phyloP scores from a whole-genome alignment of 1,140 invertebrate species.

The Drosophila lacteicornis region DNA sequence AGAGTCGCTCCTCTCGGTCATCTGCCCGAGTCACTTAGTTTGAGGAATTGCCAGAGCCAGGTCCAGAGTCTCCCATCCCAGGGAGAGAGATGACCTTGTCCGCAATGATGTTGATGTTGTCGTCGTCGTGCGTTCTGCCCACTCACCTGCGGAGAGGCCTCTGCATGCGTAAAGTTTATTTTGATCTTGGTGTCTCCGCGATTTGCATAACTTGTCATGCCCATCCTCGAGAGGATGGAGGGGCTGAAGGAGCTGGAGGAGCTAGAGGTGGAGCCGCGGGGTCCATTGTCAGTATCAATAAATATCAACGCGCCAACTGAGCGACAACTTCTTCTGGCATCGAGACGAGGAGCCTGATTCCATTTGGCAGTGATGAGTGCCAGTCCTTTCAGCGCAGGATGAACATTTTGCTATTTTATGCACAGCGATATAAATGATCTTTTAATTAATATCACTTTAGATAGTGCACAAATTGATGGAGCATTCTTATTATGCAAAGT shows the following conservation, averaged over 20 bases:
- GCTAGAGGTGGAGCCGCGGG: conserved; percentile 12
- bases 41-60: conserved; percentile 41
- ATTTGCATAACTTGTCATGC: conserved; percentile 83
- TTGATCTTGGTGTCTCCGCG: conserved; percentile 81
- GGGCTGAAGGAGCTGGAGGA: not conserved
- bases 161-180: conserved; percentile 77
- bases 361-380: conserved; percentile 76
- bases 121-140: conserved; percentile 62
- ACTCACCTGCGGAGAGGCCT: conserved; percentile 57
- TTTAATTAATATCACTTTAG: conserved; percentile 84
- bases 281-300: conserved; percentile 82
- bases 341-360: conserved; percentile 50
- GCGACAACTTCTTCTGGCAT: conserved; percentile 73
- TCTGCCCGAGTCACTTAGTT: conserved; percentile 54
- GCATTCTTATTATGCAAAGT: conserved; percentile 84
- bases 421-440: conserved; percentile 84
- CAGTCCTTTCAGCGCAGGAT: conserved; percentile 74
- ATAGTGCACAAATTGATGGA: conserved; percentile 81
- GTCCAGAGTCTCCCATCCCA: not conserved
- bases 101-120: conserved; percentile 27
- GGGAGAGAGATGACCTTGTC: conserved; percentile 60
- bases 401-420: conserved; percentile 83
- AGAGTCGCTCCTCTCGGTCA: conserved; percentile 44
- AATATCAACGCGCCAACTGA: conserved; percentile 71
- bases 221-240: conserved; percentile 16